Evolutionary conservation across 2,113 vertebrate species (phyloP), one percentile per base, ranked within the genome.

Genomic region (Zeus faber): DNA sequence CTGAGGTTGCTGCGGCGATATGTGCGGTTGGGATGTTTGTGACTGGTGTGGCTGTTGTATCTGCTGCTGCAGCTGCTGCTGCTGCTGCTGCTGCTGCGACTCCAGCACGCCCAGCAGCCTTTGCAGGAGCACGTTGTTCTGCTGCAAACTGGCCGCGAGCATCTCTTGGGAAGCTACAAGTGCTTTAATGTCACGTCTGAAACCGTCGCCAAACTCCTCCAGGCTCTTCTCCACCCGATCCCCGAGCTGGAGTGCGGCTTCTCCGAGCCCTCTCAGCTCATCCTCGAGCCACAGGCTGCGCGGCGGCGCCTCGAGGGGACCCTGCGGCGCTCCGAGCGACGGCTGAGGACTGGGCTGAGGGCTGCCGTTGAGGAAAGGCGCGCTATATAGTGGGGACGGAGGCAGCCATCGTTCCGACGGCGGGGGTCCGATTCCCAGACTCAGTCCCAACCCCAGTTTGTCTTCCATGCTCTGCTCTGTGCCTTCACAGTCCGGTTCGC

Each of bases 401-500:
- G 90, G 90, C 29, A 91, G 74, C 90, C 90, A 91, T 58, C 90
- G 80, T 57, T 90, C 90, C 8, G 89, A 91, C 11, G 89, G 77
- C n/a, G 89, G 88, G 3, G 88, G 86, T 54, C 88, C 89, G 56
- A 91, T 88, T 45, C 89, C 88, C 21, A 91, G 58, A 39, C 89
- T 86, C 1, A 91, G 70, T 14, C 86, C 86, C 67, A 90, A 70
- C 14, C 89, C 87, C 24, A 91, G 54, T 72, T 90, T 91, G 48
- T 91, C 88, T 16, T 91, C 89, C 79, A 90, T 89, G 71, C 86
- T 88, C 71, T 84, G 87, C 11, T 89, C 89, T 18, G 70, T 84
- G 13, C 80, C 66, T 23, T 89, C 88, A 49, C 85, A 84, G 1
- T 87, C 88, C 6, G 77, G 85, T 18, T 88, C 85, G 44, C 78